These are phyloP conservation scores for Drosophila cardini DNA, from an alignment of 1,140 invertebrate species.

Conservation along the genomic window DNA sequence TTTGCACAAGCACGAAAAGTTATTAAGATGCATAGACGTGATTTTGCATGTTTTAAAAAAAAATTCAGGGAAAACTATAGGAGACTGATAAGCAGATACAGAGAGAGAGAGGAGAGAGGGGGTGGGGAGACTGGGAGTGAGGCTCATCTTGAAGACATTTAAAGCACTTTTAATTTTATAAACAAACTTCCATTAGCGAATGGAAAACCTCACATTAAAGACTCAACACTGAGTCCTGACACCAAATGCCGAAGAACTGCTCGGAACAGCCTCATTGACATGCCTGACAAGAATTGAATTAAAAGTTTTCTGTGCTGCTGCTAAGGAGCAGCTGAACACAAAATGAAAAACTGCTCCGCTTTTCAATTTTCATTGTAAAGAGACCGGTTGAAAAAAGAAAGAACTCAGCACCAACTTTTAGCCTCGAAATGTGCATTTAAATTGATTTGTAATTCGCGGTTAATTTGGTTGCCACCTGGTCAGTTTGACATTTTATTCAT, in stretches of 20 bases:
- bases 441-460: conserved; percentile 79
- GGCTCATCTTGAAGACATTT: conserved; percentile 44
- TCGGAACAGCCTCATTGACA: conserved; percentile 62
- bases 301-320: conserved; percentile 59
- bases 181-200: conserved; percentile 59
- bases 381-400: too few relatives aligned
- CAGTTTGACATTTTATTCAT: conserved; percentile 57
- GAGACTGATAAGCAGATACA: background rate
- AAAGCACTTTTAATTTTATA: conserved; percentile 63
- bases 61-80: conserved; percentile 30
- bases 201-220: conserved; percentile 36
- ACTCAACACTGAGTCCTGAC: background rate
- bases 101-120: background rate
- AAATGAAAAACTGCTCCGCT: conserved; percentile 22
- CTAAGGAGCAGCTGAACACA: conserved; percentile 39
- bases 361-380: conserved; percentile 54
- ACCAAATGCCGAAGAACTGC: conserved; percentile 12
- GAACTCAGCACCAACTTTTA: conserved; percentile 32
- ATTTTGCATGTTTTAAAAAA: conserved; percentile 78
- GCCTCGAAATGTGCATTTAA: conserved; percentile 60
- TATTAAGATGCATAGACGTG: conserved; percentile 80
- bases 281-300: conserved; percentile 78
- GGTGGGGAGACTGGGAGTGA: background rate
- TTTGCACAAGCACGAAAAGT: conserved; percentile 78
- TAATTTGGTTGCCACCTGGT: conserved; percentile 55